Base-by-base conservation (phyloP, 1,140 invertebrate species). In the Pseudomyrmex gracilis region DNA sequence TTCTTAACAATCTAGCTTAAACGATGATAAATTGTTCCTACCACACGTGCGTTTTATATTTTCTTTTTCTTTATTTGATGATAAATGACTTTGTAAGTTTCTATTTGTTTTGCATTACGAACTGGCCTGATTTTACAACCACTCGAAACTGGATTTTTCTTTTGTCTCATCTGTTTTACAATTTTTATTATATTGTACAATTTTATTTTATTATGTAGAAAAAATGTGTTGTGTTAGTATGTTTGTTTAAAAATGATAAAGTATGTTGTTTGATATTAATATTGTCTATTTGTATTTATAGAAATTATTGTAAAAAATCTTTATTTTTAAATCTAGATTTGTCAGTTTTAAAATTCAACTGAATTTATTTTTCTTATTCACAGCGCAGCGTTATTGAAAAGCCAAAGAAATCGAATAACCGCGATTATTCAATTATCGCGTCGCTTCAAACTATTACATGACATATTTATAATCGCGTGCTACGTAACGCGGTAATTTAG, bases 381-480 rank as follows among this genome's bases (percentile, higher is more conserved):
- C 12, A 9, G 5, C 34, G 34, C 34, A 77, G 34, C 17, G 9
- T 15, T 53, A 34, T 68, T 24, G 15, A 7, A 45, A 13, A 22
- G 20, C 24, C 4, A 49, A 9, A 24, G 24, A 24, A n/a, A 61
- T 22, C 13, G 12, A 17, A 15, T 13, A 13, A 24, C 13, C 17
- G 10, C 22, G 5, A 47, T 73, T 47, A 73, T 10, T 22, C 24
- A 20, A 55, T 3, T 45, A 55, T 70, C 15, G 34, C 34, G 15
- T 2, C 34, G 51, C 2, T 22, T 22, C 43, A 15, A 66, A 47
- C 80, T 86, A 84, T 70, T 17, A n/a, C 49, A 24, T 5, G 34
- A 0, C 34, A 34, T 34, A 63, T 55, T 78, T 51, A 55, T 63
- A 67, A 83, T 87, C 63, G 73, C 45, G 58, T 55, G 53, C 49